Base-by-base conservation (phyloP, 2,888 invertebrate genomes). In the Drosophila robusta region DNA sequence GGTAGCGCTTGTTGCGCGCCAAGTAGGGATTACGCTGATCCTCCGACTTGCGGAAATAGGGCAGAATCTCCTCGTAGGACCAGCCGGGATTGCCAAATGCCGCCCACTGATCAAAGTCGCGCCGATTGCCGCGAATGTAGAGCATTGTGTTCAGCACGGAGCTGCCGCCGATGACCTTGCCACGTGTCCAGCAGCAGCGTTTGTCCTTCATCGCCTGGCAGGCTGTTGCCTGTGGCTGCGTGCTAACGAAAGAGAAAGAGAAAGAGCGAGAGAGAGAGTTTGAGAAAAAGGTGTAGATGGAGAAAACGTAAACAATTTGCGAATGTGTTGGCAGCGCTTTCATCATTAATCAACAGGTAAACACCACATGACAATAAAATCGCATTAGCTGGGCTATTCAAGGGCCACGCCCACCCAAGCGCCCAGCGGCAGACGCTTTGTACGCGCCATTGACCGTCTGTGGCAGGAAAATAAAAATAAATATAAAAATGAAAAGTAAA, bases 141-240 rank as follows among this genome's bases (percentile, higher is more conserved):
- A 98, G 93, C 98, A 98, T 98, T 1, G 97, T 97, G 90, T 98
- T 98, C 0, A 98, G 93, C 0, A 97, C 97, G 39, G 96, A 96
- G 4, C 96, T 96, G 0, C 98, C 98, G 0, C 97, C 98, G 0
- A 98, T 93, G 0, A 96, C 95, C 93, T 97, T 97, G 49, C 98
- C 98, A 64, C 97, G 94, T 0, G 98, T 97, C 97, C 97, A 98
- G 86, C 95, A 95, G 89, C 97, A 97, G 44, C 97, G 94, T 83
- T 95, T 94, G 89, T 97, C 97, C 56, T 95, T 93, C 97, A 97
- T 97, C 0, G 97, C 97, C 90, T 96, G 96, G 77, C 97, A 97
- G 0, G 97, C 97, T 0, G 96, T 94, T 46, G 94, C 93, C 92
- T 96, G 96, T 0, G 97, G 96, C 91, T 97, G 97, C 0, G 97